Base-by-base conservation (phyloP, 2,888 invertebrate genomes). In the Eucriotettix oculatus region DNA sequence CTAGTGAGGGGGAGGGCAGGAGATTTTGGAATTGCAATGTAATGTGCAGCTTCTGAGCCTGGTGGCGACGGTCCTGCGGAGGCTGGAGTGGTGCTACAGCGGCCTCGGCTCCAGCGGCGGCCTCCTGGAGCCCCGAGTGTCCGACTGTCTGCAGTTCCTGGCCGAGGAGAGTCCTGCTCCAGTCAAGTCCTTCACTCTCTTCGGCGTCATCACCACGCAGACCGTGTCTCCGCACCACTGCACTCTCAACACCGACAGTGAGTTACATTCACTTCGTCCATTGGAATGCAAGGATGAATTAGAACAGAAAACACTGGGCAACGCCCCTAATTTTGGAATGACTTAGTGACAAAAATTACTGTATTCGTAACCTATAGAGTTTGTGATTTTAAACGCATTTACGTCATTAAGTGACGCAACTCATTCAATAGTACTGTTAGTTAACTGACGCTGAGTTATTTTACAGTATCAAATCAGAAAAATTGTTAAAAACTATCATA, bases 1-100 rank as follows among this genome's bases (percentile, higher is more conserved):
- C 72, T 84, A 16, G 72, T 78, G 0, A 79, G 82, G 66, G 86
- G 84, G 0, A 82, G 81, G 1, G 84, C 86, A 66, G 82, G 84
- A 16, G 88, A 12, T n/a, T 12, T n/a, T n/a, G 48, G 1, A 48
- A 48, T 44, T 10, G 44, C 10, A 14, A 14, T 14, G 12, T 7
- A 14, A n/a, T 48, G 16, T 40, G 41, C 58, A 67, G 67, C 53
- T 68, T 42, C 75, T 89, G 1, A 82, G 82, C 16, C 80, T 87
- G 60, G 79, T 83, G 59, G 79, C 78, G 17, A 77, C 84, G 0
- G 78, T 87, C 7, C 72, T 86, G 7, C 80, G 79, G 10, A 80
- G 87, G 56, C 75, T 88, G 64, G 84, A 85, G 67, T 76, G 75
- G 63, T 85, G 74, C 70, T 75, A 79, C 54, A 60, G 52, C 48